A percentile compares a stretch with the other conserved stretches of the same genome.
Evolutionary conservation across 2,113 vertebrate genomes (phyloP).

Genomic region (Rhinoderma darwinii): DNA sequence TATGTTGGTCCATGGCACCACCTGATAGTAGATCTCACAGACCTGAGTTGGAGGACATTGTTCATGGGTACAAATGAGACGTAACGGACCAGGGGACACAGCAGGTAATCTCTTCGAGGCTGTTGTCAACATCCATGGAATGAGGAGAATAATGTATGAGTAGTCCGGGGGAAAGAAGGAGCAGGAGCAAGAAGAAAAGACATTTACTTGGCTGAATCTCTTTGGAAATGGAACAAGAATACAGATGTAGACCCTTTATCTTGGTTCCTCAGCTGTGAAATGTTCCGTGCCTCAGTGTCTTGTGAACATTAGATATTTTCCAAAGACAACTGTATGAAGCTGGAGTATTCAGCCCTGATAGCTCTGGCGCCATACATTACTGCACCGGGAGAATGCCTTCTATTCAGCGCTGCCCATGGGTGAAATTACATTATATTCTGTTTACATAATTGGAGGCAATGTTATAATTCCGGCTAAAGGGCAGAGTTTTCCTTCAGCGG

Average conservation of each 20-base stretch:
- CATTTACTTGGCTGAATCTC: conserved; percentile 72
- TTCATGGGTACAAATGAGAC: neutral
- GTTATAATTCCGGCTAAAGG: conserved; percentile 60
- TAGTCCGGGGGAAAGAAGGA: conserved; percentile 59
- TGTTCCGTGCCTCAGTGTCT: conserved; percentile 62
- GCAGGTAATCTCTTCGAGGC: conserved; percentile 24
- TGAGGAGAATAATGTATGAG: conserved; percentile 61
- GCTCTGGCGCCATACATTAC: conserved; percentile 68
- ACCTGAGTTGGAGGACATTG: neutral
- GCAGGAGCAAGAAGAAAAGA: conserved; percentile 63
- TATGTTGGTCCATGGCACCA: neutral
- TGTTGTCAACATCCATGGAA: conserved; percentile 25
- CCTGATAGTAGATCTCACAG: neutral
- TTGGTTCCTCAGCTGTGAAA: conserved; percentile 74
- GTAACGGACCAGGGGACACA: neutral
- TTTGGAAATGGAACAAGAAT: conserved; percentile 66
- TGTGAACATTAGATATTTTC: conserved; percentile 71
- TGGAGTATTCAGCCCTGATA: conserved; percentile 63
- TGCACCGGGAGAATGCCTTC: conserved; percentile 64
- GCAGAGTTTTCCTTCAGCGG: conserved; percentile 50
- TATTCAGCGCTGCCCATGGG: conserved; percentile 74
- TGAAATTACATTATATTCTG: conserved; percentile 75
- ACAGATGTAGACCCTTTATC: conserved; percentile 71
- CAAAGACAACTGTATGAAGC: conserved; percentile 63
- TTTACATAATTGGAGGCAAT: conserved; percentile 73